Conservation (phyloP, 2,888 invertebrate species). For the Mesoligia furuncula region DNA sequence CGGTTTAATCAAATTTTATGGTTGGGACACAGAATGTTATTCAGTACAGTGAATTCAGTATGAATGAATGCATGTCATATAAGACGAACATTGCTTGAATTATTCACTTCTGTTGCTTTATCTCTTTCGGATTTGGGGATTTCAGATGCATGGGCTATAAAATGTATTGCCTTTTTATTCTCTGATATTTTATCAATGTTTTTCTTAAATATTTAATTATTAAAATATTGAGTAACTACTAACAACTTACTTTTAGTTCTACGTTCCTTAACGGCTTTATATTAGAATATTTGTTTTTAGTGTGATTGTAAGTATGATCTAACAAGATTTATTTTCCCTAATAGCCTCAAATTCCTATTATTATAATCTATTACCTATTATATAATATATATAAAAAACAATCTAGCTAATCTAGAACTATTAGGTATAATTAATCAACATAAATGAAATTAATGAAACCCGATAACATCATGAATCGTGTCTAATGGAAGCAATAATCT, state of each 20-base stretch:
- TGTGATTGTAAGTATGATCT: not conserved
- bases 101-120: slow-evolving; percentile 25
- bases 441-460: not conserved
- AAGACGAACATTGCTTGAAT: slow-evolving; percentile 22
- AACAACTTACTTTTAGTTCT: not conserved
- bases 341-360: not conserved
- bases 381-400: not conserved
- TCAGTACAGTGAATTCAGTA: slow-evolving; percentile 25
- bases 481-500: not conserved
- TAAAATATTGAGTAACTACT: not conserved
- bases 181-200: slow-evolving; percentile 12
- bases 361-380: not conserved
- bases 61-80: slow-evolving; percentile 40
- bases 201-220: slow-evolving; percentile 9
- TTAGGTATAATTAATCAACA: not conserved
- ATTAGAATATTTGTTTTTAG: not conserved
- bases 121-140: slow-evolving; percentile 47
- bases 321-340: not conserved
- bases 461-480: not conserved
- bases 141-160: slow-evolving; percentile 45
- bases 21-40: slow-evolving; percentile 30
- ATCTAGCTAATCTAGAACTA: not conserved
- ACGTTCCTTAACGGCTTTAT: not conserved
- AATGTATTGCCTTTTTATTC: slow-evolving; percentile 37
- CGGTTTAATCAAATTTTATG: slow-evolving; percentile 52